These are phyloP conservation scores for Oncorhynchus kisutch DNA, from an alignment of 2,113 vertebrate species.

Conservation along the genomic window DNA sequence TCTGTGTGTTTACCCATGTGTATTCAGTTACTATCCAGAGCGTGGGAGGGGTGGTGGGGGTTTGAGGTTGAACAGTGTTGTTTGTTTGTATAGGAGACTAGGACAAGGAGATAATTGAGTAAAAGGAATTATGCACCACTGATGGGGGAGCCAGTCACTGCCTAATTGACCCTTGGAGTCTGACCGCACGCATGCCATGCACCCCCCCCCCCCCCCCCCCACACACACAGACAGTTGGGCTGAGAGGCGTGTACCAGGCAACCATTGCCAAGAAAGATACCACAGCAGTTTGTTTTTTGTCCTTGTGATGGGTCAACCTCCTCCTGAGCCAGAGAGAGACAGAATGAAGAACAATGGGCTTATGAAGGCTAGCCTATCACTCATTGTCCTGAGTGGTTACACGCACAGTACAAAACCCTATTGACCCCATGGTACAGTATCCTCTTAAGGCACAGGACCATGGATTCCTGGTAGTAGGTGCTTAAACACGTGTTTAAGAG, in stretches of 20 bases:
- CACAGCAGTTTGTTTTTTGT: slow-evolving; percentile 5
- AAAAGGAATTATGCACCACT: slow-evolving; percentile 9
- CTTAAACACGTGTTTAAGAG: background rate
- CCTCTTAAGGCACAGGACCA: slow-evolving; percentile 1
- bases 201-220: background rate
- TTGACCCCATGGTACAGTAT: background rate
- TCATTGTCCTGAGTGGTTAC: slow-evolving; percentile 4
- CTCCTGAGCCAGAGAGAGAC: background rate
- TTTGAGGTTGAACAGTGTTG: background rate
- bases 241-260: slow-evolving; percentile 22
- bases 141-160: slow-evolving; percentile 14
- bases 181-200: background rate
- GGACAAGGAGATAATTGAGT: background rate
- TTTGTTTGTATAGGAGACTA: background rate
- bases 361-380: background rate
- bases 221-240: background rate
- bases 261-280: slow-evolving; percentile 19
- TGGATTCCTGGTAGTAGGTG: background rate
- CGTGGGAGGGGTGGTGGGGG: background rate
- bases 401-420: background rate
- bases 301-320: slow-evolving; percentile 41
- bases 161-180: slow-evolving; percentile 27
- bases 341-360: slow-evolving; percentile 2
- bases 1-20: background rate
- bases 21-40: background rate